A percentile compares a stretch with the other conserved stretches of the same genome.
Evolutionary conservation across 2,888 invertebrate species (phyloP).

Genomic region (Eupeodes luniger): DNA sequence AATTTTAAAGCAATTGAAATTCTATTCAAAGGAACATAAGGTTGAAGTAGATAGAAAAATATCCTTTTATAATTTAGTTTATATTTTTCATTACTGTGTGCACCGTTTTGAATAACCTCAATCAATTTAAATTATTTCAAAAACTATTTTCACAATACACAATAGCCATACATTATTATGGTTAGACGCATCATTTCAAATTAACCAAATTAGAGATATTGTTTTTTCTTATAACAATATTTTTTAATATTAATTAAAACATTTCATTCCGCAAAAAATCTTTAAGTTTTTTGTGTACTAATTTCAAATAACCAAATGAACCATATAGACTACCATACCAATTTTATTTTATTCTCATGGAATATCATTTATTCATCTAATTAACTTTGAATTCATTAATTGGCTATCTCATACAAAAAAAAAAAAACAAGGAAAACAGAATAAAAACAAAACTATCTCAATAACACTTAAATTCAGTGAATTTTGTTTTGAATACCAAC

Average conservation of each 20-base stretch:
- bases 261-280: not conserved
- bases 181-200: too few species aligned
- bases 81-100: too few species aligned
- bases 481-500: conserved; percentile 6
- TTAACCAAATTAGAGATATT: too few species aligned
- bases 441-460: conserved; percentile 2
- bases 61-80: too few species aligned
- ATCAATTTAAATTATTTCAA: too few species aligned
- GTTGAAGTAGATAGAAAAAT: too few species aligned
- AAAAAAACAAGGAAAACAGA: not conserved
- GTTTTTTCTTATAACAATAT: too few species aligned
- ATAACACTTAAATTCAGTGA: conserved; percentile 35
- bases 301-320: conserved; percentile 1
- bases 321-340: not conserved
- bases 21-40: too few species aligned
- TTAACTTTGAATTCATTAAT: conserved; percentile 70
- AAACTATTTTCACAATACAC: too few species aligned
- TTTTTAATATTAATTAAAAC: not conserved
- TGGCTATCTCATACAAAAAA: conserved; percentile 21
- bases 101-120: too few species aligned
- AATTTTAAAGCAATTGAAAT: too few species aligned
- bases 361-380: conserved; percentile 58
- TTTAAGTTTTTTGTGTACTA: not conserved
- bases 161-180: too few species aligned
- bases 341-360: not conserved